These are phyloP conservation scores for Semaprochilodus insignis DNA, from an alignment of 2,797 vertebrate genomes.

Conservation along the genomic window DNA sequence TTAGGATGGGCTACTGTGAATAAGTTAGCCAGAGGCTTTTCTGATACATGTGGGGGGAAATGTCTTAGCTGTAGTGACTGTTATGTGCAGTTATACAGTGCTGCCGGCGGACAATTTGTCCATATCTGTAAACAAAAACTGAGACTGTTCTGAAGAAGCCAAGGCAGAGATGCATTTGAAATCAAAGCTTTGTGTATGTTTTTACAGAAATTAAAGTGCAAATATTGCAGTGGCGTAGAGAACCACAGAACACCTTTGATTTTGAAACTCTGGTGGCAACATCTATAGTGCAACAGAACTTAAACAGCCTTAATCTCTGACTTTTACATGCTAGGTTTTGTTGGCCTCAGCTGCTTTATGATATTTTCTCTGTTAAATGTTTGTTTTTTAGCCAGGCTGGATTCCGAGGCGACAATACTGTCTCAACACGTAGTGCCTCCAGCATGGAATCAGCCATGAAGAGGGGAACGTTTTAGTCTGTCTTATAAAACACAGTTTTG, in stretches of 20 bases:
- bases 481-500: background rate
- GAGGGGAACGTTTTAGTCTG: background rate
- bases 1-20: background rate
- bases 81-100: background rate
- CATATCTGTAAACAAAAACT: background rate
- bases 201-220: background rate
- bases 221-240: background rate
- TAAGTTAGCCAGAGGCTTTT: background rate
- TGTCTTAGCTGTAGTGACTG: background rate
- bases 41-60: background rate
- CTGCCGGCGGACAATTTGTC: no score
- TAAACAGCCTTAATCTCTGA: background rate
- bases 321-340: background rate
- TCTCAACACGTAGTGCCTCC: background rate
- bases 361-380: background rate
- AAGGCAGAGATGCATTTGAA: background rate
- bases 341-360: background rate
- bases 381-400: slow-evolving; percentile 13
- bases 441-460: background rate
- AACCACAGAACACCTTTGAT: background rate
- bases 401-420: background rate
- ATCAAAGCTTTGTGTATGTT: background rate
- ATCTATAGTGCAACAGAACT: background rate
- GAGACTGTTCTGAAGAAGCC: background rate
- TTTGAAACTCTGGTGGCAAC: no score